These are phyloP conservation scores for Trachymyrmex cornetzi DNA, from an alignment of 1,140 invertebrate species.

Conservation along the genomic window DNA sequence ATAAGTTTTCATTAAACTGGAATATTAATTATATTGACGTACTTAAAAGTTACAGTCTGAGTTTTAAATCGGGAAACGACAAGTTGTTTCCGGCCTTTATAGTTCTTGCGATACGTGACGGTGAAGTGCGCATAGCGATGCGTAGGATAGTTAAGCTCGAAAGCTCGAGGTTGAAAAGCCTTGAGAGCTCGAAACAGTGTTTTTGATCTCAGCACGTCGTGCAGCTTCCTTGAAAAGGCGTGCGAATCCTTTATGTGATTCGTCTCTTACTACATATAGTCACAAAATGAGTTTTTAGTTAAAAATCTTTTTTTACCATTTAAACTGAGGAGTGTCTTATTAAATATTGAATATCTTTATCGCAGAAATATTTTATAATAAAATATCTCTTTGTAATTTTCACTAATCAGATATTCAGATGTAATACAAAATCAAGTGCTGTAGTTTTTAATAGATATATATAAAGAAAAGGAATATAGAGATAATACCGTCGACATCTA, in stretches of 20 bases:
- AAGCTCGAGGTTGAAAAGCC: conserved; percentile 54
- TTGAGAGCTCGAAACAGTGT: conserved; percentile 50
- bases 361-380: background rate
- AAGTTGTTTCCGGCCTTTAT: conserved; percentile 44
- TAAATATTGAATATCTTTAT: background rate
- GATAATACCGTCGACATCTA: too few species aligned
- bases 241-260: background rate
- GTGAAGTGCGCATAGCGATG: conserved; percentile 30
- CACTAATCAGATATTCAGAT: too few species aligned
- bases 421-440: background rate
- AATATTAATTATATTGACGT: conserved; percentile 17
- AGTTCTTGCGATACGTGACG: conserved; percentile 30
- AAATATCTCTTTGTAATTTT: background rate
- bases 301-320: conserved; percentile 19
- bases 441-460: background rate
- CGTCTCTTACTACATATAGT: background rate
- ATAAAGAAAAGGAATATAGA: background rate
- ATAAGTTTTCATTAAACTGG: conserved; percentile 24
- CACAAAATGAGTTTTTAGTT: conserved; percentile 2
- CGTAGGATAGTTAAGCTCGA: conserved; percentile 50
- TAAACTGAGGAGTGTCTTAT: background rate
- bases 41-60: conserved; percentile 6
- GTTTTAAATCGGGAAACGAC: conserved; percentile 27
- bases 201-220: conserved; percentile 56
- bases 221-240: conserved; percentile 42